phyloP scores from a whole-genome alignment of 2,888 invertebrate species.

The Strigamia transsilvanica region DNA sequence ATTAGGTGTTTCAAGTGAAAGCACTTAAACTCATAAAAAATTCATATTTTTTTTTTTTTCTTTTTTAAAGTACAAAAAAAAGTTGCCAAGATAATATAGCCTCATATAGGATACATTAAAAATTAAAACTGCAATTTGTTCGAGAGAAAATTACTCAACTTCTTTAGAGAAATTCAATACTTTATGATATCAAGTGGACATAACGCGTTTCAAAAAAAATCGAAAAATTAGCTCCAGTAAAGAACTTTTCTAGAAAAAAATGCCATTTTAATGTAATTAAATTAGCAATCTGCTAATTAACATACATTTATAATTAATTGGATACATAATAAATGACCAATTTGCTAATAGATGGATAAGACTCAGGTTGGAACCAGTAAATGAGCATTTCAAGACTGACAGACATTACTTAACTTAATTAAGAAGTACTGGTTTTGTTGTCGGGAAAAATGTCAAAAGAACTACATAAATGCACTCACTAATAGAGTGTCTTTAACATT shows the following conservation, averaged over 20 bases:
- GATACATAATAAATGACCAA: slow-evolving; percentile 21
- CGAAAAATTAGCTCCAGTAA: too few species aligned
- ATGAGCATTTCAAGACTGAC: slow-evolving; percentile 42
- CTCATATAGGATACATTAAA: slow-evolving; percentile 9
- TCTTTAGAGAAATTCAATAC: slow-evolving; percentile 17
- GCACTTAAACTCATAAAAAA: slow-evolving; percentile 37
- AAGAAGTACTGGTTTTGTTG: slow-evolving; percentile 11
- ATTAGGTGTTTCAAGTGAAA: slow-evolving; percentile 24
- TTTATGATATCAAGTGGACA: neutral
- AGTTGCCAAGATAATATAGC: slow-evolving; percentile 13
- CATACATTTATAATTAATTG: neutral
- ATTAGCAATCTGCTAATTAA: slow-evolving; percentile 24
- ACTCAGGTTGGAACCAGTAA: slow-evolving; percentile 2
- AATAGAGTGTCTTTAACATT: slow-evolving; percentile 33
- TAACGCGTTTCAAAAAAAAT: neutral
- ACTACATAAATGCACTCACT: neutral
- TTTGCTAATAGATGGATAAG: slow-evolving; percentile 17
- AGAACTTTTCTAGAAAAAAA: neutral
- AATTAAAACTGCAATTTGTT: slow-evolving; percentile 41
- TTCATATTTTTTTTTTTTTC: neutral
- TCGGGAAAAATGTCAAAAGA: neutral
- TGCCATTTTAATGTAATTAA: slow-evolving; percentile 14
- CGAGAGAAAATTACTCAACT: slow-evolving; percentile 26
- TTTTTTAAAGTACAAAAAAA: neutral
- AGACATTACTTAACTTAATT: slow-evolving; percentile 21